These are phyloP conservation scores for Heteractis magnifica DNA, from an alignment of 92 coral and sea anemone species.

Conservation along the genomic window DNA sequence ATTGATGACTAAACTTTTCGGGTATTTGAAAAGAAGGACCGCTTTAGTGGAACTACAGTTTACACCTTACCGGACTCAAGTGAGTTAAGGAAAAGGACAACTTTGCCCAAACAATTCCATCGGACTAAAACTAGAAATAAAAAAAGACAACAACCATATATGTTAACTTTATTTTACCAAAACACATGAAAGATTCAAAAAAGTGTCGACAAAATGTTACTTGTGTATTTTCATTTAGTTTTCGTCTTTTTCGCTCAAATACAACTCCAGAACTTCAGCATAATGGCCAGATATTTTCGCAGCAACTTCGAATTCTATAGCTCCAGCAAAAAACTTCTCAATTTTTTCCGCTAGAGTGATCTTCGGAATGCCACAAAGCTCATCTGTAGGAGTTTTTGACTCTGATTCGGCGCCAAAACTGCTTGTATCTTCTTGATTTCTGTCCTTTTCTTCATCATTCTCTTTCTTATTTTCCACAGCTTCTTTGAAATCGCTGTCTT, in stretches of 20 bases:
- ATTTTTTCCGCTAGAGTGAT: conserved; percentile 49
- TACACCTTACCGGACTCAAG: too few relatives aligned
- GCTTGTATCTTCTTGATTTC: neutral
- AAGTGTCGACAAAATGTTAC: neutral
- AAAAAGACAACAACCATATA: too few relatives aligned
- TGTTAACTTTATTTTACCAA: neutral
- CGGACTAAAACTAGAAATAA: too few relatives aligned
- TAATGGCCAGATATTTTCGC: conserved; percentile 25
- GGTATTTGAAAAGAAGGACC: too few relatives aligned
- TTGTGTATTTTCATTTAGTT: too few relatives aligned
- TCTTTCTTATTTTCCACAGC: conserved; percentile 7
- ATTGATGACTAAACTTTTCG: too few relatives aligned
- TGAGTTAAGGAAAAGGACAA: too few relatives aligned
- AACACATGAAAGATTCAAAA: neutral
- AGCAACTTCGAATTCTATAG: conserved; percentile 13
- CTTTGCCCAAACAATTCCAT: too few relatives aligned
- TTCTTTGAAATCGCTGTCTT: neutral
- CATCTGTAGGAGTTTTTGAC: conserved; percentile 13
- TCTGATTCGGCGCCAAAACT: conserved; percentile 4
- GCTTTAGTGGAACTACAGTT: too few relatives aligned
- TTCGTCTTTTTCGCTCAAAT: conserved; percentile 21
- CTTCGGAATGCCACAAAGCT: conserved; percentile 37
- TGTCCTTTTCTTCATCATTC: conserved; percentile 4
- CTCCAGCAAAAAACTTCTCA: conserved; percentile 36
- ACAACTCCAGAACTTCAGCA: conserved; percentile 30